Evolutionary conservation across 2,888 invertebrate genomes (phyloP).

Genomic region (Margaritifera margaritifera): DNA sequence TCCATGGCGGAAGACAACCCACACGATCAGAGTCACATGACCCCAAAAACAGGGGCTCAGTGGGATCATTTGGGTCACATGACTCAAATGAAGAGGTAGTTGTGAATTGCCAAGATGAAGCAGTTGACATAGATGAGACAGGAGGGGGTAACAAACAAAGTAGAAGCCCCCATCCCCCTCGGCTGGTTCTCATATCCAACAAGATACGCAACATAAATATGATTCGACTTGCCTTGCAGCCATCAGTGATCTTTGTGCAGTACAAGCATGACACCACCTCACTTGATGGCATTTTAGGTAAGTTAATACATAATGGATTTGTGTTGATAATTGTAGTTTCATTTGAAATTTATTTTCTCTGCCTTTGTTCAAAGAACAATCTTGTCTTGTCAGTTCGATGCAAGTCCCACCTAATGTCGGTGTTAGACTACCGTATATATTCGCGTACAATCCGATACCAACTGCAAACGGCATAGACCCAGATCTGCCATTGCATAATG

Average conservation of each 20-base stretch:
- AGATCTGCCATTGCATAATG: too few relatives aligned
- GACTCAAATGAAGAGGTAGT: constrained; percentile 43
- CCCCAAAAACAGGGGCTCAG: constrained; percentile 23
- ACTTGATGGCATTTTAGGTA: constrained; percentile 68
- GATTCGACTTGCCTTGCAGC: constrained; percentile 62
- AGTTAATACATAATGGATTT: constrained; percentile 18
- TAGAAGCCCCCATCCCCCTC: constrained; percentile 7
- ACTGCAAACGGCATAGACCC: too few relatives aligned
- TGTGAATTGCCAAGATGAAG: constrained; percentile 42
- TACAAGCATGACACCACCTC: constrained; percentile 73
- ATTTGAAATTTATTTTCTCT: too few relatives aligned
- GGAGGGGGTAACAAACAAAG: constrained; percentile 26
- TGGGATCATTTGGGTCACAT: constrained; percentile 34
- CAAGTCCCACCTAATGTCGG: too few relatives aligned
- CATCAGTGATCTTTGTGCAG: constrained; percentile 66
- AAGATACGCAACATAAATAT: constrained; percentile 68
- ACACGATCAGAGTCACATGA: constrained; percentile 22
- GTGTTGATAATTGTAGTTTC: background rate
- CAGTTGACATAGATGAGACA: constrained; percentile 36
- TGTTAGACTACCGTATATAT: too few relatives aligned
- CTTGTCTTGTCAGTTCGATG: too few relatives aligned
- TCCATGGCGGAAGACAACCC: background rate
- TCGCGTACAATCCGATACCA: too few relatives aligned
- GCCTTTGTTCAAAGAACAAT: too few relatives aligned
- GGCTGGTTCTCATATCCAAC: constrained; percentile 72